Base-by-base conservation (phyloP, 1,140 invertebrate genomes). In the Euwallacea fornicatus region DNA sequence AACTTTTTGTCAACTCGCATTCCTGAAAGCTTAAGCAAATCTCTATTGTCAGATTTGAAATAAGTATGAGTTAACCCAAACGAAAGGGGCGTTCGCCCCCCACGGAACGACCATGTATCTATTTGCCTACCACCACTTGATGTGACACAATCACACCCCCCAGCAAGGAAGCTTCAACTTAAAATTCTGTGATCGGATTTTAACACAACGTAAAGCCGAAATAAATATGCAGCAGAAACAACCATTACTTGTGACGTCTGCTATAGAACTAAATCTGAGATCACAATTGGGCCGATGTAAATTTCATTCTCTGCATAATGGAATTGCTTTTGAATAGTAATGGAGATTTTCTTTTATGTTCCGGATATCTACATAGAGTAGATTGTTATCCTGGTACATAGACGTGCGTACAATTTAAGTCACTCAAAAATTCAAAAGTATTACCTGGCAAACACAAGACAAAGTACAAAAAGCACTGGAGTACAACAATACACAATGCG, bases 161-260 rank as follows among this genome's bases (percentile, higher is more conserved):
- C 4, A 33, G 21, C 21, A 33, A 33, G 21, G 21, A 33, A 33
- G 4, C 21, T 50, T 6, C 13, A 50, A 13, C 13, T 50, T 50
- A 50, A 50, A 50, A 50, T 11, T 50, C 46, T 50, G 46, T 50
- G 46, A 3, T 11, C 46, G 9, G 46, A 50, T 13, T 50, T 50
- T 50, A 13, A 13, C 9, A 13, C 2, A 50, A 6, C 9, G 9
- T 50, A 50, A 50, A 50, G 46, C 46, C 46, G 21, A 33, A 33
- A 50, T 50, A 56, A 56, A 56, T 56, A 56, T 16, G 54, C 56
- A 59, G 15, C 56, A 41, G 16, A 41, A 59, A 59, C 56, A 59
- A 41, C 16, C 56, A 59, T 59, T 59, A 59, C 56, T 59, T 59
- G 56, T 59, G 56, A 59, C 56, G 56, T 59, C 8, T 41, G 33